Evolutionary conservation across 2,888 invertebrate genomes (phyloP), one percentile per base, ranked within the genome.

Genomic region (Eupithecia vulgata): DNA sequence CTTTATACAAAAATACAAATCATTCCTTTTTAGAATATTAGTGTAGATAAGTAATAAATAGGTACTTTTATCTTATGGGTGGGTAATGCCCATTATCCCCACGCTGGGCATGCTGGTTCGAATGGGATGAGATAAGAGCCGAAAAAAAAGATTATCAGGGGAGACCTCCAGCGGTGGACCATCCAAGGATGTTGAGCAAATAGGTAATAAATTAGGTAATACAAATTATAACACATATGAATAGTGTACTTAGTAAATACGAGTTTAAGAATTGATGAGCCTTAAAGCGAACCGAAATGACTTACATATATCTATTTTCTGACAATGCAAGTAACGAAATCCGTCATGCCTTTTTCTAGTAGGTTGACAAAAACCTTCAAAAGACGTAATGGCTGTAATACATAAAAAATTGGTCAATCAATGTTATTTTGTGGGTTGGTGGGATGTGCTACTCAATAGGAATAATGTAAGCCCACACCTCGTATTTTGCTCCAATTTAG

Each of bases 381-480:
- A 57, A 13, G 25, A 57, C 4, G 21, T 57, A 57, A 57, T 25
- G 52, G 57, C 57, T 57, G 25, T 25, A 57, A 57, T 57, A 57
- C 5, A 57, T 57, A 21, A 57, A 57, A 57, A 57, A 25, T 57
- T 57, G 57, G 57, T 57, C 21, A 57, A 57, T 12, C 25, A 25
- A 25, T 57, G 21, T 1, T 57, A 57, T 57, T 52, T 21, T 25
- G 57, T 57, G 57, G 25, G 25, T 57, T 57, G 12, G 25, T 57
- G 5, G 52, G n/a, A 52, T 52, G n/a, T 25, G 12, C 25, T 57
- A 57, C 25, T 57, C 57, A 57, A 57, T 57, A 12, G 21, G 57
- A 57, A 52, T 25, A 57, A 57, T 25, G 25, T 12, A 25, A 52
- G 21, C 52, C 57, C 57, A 57, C 57, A 57, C 57, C 57, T 57